Evolutionary conservation across 1,140 invertebrate genomes (phyloP), one percentile per base, ranked within the genome.

Genomic region (Aculops lycopersici): DNA sequence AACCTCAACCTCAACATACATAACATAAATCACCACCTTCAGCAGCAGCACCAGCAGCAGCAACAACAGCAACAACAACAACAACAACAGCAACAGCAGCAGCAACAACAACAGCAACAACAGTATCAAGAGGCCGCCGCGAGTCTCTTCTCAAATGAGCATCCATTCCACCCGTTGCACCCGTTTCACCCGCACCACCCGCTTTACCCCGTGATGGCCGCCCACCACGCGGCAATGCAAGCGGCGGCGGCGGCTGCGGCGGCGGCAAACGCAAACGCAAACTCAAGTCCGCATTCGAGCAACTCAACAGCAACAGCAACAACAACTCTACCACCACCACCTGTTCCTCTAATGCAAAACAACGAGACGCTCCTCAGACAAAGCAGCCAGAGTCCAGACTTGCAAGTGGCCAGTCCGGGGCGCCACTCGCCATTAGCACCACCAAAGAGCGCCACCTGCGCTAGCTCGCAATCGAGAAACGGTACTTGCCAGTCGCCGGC

Each of bases 31-130:
- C 13, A 14, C 14, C 39, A 17, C 17, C 14, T 20, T 15, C 4
- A 35, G 14, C 2, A 35, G 12, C 4, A 20, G 37, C 3, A 40
- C 43, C 20, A 37, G 43, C 18, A 40, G 43, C 16, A 31, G 24
- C 24, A 31, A n/a, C 8, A n/a, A 31, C 24, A 31, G 24, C 24
- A 8, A 8, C 8, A 31, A 8, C 8, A 31, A 31, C 24, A 31
- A 31, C n/a, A 31, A 31, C n/a, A 31, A 31, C n/a, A 31, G n/a
- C 24, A n/a, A 31, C 8, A 8, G 8, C 24, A 31, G n/a, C n/a
- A n/a, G n/a, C 8, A n/a, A 31, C n/a, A 31, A n/a, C 24, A 31
- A 31, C 8, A 8, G 8, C 24, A 31, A 31, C n/a, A 8, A 8
- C 8, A 31, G n/a, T n/a, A n/a, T n/a, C n/a, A 31, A 31, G 24